Percentiles rank a stretch among this genome's conserved stretches.
Evolutionary conservation across 2,797 vertebrate genomes (phyloP).

Genomic region (Jordanella pulchra): DNA sequence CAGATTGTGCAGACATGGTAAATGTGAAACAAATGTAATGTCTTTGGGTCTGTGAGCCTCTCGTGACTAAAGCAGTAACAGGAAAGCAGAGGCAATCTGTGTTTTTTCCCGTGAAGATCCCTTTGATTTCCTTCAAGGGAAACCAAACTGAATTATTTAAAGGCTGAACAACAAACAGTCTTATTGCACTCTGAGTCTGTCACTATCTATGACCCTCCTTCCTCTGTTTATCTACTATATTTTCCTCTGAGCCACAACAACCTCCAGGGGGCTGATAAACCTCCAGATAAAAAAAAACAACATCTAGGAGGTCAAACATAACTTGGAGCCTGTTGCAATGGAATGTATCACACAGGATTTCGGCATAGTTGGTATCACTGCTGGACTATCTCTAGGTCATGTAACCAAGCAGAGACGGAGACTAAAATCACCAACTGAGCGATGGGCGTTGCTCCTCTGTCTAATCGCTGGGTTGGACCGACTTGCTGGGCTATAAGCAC

Average conservation of each 20-base stretch:
- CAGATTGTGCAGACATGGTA: conserved; percentile 25
- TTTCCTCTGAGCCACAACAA: conserved; percentile 9
- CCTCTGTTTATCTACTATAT: conserved; percentile 39
- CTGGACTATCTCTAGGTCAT: conserved; percentile 6
- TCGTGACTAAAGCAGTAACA: conserved; percentile 18
- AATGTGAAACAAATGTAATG: conserved; percentile 46
- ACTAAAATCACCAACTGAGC: conserved; percentile 29
- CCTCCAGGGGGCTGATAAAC: neutral
- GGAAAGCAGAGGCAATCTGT: conserved; percentile 40
- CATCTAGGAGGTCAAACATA: neutral
- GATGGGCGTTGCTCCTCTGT: conserved; percentile 41
- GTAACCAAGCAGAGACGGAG: conserved; percentile 18
- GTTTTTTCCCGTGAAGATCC: conserved; percentile 26
- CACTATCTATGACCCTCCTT: neutral
- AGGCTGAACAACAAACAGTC: neutral
- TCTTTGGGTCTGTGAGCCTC: conserved; percentile 2
- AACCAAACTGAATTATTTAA: conserved; percentile 22
- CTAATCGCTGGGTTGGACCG: conserved; percentile 64
- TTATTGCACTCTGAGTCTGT: neutral
- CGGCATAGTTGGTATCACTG: conserved; percentile 21
- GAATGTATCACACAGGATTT: conserved; percentile 24
- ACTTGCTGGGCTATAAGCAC: conserved; percentile 55
- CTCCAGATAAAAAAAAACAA: neutral
- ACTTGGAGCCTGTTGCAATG: conserved; percentile 5
- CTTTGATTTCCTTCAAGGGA: conserved; percentile 58